Base-by-base conservation (phyloP, 2,888 invertebrate genomes). In the Pediacus dermestoides region DNA sequence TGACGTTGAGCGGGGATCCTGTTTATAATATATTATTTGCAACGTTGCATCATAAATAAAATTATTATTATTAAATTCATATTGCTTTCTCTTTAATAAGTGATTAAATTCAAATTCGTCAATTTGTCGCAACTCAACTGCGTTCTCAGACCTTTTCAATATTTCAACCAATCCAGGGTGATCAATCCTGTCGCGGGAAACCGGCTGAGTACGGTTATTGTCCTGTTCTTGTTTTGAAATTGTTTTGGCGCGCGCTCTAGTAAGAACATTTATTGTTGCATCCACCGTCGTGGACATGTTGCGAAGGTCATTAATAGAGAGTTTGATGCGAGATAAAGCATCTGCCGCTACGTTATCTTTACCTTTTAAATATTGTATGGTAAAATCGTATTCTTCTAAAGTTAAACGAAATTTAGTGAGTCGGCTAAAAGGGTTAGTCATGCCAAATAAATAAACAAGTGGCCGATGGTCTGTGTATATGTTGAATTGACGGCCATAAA, bases 341-440 rank as follows among this genome's bases (percentile, higher is more conserved):
- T 39, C 27, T 8, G 39, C 39, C 8, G 18, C 18, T 2, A 39
- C 46, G 34, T 27, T 30, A 33, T 18, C 9, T 35, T 35, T 31
- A 10, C 26, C 31, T 39, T 14, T 36, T 2, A 27, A 10, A 7
- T 23, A 28, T 14, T 21, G 7, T 8, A 25, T 22, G 12, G 16
- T 16, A 33, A 9, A 36, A 27, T 39, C 39, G 18, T 43, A 39
- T 30, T 42, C 30, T 13, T 42, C 42, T 13, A 59, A 25, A 8
- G 45, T 46, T 12, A 55, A 39, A 27, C 55, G 34, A 36, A 54
- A 55, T 37, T 49, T 49, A 3, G 44, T 52, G n/a, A 57, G 27
- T 39, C 55, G 45, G 8, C 48, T 53, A 2, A 46, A 42, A 1
- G 55, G 51, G 34, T 55, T 53, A 36, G 42, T 23, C 23, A 23